Evolutionary conservation across 2,113 vertebrate species (phyloP).

Genomic region (Fregata magnificens): DNA sequence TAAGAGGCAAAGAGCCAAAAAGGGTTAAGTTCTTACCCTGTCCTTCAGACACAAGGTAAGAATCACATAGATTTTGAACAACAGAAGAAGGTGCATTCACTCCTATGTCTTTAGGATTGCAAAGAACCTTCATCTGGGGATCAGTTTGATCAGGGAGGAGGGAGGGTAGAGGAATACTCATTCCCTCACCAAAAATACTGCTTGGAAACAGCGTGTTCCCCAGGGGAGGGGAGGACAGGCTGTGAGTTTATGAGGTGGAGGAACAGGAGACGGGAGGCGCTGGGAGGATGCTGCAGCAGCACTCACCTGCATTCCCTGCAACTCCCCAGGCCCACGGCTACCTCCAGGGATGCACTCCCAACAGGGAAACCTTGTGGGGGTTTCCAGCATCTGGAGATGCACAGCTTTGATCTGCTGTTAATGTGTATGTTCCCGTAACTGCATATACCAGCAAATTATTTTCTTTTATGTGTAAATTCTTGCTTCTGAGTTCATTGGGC

Average conservation of each 20-base stretch:
- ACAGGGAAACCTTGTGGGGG: neutral
- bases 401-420: neutral
- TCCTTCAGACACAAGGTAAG: neutral
- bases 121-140: neutral
- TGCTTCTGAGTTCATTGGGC: neutral
- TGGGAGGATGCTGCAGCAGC: neutral
- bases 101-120: neutral
- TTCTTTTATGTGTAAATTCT: neutral
- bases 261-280: neutral
- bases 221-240: neutral
- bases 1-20: neutral
- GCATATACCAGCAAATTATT: neutral
- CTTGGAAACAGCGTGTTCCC: neutral
- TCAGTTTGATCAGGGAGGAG: neutral
- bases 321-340: neutral
- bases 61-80: neutral
- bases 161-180: accelerated
- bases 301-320: neutral
- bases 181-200: neutral
- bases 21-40: neutral
- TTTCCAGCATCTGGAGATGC: neutral
- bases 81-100: neutral
- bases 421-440: neutral
- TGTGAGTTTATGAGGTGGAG: neutral
- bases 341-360: accelerated